Base-by-base conservation (phyloP, 2,113 vertebrate species). In the Daubentonia madagascariensis region DNA sequence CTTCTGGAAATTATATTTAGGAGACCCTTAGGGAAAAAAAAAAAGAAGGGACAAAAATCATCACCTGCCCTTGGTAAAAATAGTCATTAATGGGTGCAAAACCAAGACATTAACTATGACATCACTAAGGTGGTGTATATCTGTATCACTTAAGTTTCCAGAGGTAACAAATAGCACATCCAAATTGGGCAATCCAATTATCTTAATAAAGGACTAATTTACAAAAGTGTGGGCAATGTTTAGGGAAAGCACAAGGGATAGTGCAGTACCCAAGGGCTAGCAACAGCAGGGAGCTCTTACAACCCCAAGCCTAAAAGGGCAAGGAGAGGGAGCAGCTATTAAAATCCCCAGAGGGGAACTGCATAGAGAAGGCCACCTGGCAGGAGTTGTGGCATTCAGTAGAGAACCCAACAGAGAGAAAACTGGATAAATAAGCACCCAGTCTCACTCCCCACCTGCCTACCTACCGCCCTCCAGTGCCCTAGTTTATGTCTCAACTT, bases 1-100 rank as follows among this genome's bases (percentile, higher is more conserved):
- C 59, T 91, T 61, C 20, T 86, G 30, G 32, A 93, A 93, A 18
- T 96, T 90, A 90, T 68, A 89, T 92, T 65, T 59, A 92, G 30
- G 75, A 89, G 94, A 68, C 59, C 16, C 70, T 87, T 45, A 32
- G 57, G 20, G 6, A 2, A 43, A 52, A 85, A 50, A 1, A 40
- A 48, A 83, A 70, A n/a, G 14, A 80, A 17, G 37, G 52, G 35
- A 63, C 20, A 59, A 85, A 91, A 92, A 54, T 43, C 73, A 88
- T 14, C 25, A 28, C 12, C 37, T 22, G 59, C 32, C 43, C 18
- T 37, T 40, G 6, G 5, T 78, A 70, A 90, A 95, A 90, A 50
- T 3, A 67, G 37, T 76, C 59, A 73, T 40, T n/a, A 45, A 68
- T 63, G 48, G 5, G 20, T n/a, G 1, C 7, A 85, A 92, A 65